phyloP scores from a whole-genome alignment of 1,140 invertebrate genomes.

The Gerris buenoi region DNA sequence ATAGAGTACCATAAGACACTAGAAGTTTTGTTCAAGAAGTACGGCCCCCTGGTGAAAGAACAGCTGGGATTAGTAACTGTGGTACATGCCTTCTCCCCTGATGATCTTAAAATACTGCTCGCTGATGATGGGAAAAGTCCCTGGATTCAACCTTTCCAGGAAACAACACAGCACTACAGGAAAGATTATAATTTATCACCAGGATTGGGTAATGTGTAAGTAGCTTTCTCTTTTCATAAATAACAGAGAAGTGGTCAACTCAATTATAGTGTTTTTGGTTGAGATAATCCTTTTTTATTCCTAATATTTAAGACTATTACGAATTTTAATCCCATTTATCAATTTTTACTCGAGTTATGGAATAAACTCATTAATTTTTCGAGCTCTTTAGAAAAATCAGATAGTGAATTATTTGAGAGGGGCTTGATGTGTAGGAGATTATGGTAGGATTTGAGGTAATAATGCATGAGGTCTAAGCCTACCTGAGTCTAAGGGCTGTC shows the following conservation, averaged over 20 bases:
- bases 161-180: conserved; percentile 35
- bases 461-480: too few relatives aligned
- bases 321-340: not conserved
- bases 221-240: conserved; percentile 13
- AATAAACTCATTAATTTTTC: not conserved
- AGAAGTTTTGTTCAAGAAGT: conserved; percentile 20
- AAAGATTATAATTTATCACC: conserved; percentile 32
- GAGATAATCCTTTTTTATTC: not conserved
- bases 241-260: too few relatives aligned
- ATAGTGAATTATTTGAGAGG: too few relatives aligned
- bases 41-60: conserved; percentile 28
- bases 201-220: conserved; percentile 40
- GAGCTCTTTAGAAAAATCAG: not conserved
- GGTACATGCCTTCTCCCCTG: conserved; percentile 29
- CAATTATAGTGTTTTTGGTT: not conserved
- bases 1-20: conserved; percentile 4
- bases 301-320: not conserved
- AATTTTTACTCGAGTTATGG: not conserved
- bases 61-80: conserved; percentile 23
- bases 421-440: too few relatives aligned
- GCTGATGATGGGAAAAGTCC: conserved; percentile 34
- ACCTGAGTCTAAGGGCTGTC: too few relatives aligned
- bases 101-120: conserved; percentile 28
- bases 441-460: too few relatives aligned
- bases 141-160: conserved; percentile 34